Percentiles rank a stretch among this genome's conserved stretches.
These are phyloP conservation scores for Euzophera pinguis DNA, from an alignment of 2,888 invertebrate species.

Conservation along the genomic window DNA sequence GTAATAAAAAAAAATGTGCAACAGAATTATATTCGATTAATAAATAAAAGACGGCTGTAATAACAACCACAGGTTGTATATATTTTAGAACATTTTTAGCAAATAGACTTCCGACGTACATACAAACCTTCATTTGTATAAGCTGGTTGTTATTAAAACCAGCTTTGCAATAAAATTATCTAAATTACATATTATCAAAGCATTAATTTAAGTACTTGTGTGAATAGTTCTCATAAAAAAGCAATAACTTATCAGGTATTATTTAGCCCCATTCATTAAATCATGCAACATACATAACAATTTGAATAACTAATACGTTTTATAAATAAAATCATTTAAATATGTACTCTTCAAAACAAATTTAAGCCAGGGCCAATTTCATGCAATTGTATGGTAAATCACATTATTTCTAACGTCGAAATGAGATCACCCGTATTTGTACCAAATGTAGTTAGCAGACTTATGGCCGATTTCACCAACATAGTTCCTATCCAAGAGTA, in stretches of 20 bases:
- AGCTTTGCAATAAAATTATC: not conserved
- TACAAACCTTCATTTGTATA: not conserved
- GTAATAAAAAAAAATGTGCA: conserved; percentile 1
- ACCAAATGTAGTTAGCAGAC: too few relatives aligned
- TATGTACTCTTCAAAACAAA: too few relatives aligned
- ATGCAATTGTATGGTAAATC: too few relatives aligned
- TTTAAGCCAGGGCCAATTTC: too few relatives aligned
- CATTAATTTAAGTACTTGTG: conserved; percentile 1
- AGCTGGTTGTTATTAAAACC: not conserved
- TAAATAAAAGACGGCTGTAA: too few relatives aligned
- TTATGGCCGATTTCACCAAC: too few relatives aligned
- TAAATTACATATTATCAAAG: not conserved
- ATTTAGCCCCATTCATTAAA: not conserved
- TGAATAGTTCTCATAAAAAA: not conserved
- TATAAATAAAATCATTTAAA: not conserved
- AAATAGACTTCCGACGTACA: too few relatives aligned
- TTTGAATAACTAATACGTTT: not conserved
- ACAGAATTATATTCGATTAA: not conserved
- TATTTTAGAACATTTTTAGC: too few relatives aligned
- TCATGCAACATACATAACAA: not conserved
- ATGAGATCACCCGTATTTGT: too few relatives aligned
- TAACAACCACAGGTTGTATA: too few relatives aligned
- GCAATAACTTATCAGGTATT: conserved; percentile 5
- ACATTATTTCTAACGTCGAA: too few relatives aligned
- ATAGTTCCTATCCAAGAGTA: too few relatives aligned